phyloP scores from a whole-genome alignment of 37 sponge, comb jelly and placozoan species.

The Spongia lamella region DNA sequence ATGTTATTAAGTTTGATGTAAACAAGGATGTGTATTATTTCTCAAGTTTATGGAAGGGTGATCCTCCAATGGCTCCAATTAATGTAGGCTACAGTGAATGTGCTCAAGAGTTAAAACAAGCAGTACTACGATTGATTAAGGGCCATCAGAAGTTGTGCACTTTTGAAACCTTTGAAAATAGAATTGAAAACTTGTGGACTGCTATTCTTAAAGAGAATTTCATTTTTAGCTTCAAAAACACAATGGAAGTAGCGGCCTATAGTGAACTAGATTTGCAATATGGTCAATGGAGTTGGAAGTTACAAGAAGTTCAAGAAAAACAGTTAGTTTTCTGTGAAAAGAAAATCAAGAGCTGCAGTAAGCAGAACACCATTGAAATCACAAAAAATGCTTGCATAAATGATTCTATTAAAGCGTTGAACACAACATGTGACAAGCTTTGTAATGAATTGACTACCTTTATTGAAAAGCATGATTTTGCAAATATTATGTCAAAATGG shows the following conservation, averaged over 20 bases:
- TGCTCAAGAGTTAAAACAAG: neutral
- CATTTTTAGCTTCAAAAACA: constrained; percentile 40
- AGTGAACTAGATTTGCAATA: constrained; percentile 9
- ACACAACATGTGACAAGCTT: neutral
- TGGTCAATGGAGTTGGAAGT: constrained; percentile 26
- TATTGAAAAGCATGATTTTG: neutral
- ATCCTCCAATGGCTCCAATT: constrained; percentile 45
- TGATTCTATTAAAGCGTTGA: no score
- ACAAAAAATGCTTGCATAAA: neutral
- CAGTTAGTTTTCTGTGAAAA: neutral
- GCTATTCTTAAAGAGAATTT: constrained; percentile 44
- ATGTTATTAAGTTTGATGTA: constrained; percentile 42
- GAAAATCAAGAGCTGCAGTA: neutral
- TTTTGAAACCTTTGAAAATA: neutral
- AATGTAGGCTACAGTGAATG: constrained; percentile 29
- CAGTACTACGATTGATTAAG: neutral
- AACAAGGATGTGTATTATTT: constrained; percentile 37
- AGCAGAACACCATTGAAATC: no score
- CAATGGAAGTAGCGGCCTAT: constrained; percentile 21
- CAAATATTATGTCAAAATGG: constrained; percentile 2
- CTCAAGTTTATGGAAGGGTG: constrained; percentile 39
- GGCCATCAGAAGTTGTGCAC: no score
- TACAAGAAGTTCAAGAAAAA: constrained; percentile 11
- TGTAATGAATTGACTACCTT: neutral
- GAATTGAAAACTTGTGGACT: constrained; percentile 20